These are phyloP conservation scores for Apotomis turbidana DNA, from an alignment of 2,888 invertebrate genomes.

Conservation along the genomic window DNA sequence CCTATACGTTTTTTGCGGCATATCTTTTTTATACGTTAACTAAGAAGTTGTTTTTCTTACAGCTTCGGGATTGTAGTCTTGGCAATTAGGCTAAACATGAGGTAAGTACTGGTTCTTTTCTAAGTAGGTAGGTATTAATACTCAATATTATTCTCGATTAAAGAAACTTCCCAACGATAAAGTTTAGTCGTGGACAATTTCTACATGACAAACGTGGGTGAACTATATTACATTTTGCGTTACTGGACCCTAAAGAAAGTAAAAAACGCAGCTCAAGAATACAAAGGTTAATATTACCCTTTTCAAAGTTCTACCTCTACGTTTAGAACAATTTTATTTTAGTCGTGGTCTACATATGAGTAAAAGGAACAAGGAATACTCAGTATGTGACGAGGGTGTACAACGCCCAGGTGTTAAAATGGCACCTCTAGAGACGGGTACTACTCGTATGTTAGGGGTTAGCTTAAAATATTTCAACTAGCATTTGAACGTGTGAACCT, in stretches of 20 bases:
- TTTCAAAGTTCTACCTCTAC: background rate
- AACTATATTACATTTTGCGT: too few relatives aligned
- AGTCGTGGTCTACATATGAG: background rate
- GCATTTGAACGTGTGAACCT: background rate
- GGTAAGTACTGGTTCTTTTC: too few relatives aligned
- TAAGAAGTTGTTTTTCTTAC: too few relatives aligned
- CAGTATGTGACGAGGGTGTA: conserved; percentile 15
- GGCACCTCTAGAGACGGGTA: background rate
- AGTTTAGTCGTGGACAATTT: too few relatives aligned
- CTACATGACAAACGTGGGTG: too few relatives aligned
- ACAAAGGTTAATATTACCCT: background rate
- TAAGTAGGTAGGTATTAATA: too few relatives aligned
- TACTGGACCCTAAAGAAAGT: background rate
- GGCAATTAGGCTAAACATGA: too few relatives aligned
- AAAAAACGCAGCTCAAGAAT: background rate
- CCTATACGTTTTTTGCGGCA: too few relatives aligned
- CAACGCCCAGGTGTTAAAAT: background rate
- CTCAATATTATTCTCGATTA: too few relatives aligned
- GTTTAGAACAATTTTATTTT: conserved; percentile 2
- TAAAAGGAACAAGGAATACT: conserved; percentile 11
- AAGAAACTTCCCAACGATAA: too few relatives aligned
- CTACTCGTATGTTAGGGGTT: background rate
- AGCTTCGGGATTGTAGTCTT: too few relatives aligned
- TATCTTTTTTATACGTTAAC: too few relatives aligned
- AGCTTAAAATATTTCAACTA: background rate